Evolutionary conservation across 2,113 vertebrate species (phyloP), one percentile per base, ranked within the genome.

Genomic region (Mus pahari): DNA sequence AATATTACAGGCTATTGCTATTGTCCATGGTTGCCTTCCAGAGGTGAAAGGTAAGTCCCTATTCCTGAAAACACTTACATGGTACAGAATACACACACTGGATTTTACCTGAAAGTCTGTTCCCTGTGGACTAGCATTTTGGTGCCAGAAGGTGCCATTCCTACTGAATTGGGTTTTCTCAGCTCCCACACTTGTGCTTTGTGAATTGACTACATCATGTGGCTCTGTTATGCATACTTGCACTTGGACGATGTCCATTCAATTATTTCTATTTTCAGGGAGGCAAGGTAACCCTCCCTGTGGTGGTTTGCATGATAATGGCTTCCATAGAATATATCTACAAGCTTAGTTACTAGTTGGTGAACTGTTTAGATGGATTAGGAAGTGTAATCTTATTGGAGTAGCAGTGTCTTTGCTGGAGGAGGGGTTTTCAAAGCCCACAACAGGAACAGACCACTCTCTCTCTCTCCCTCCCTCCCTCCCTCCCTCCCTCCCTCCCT

Each of bases 171-270:
- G 75, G 19, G 8, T 16, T 42, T 45, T 7, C 7, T 62, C 36
- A 13, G 3, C 19, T 70, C 3, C 17, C 12, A 24, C 8, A 28
- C 0, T 5, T 31, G 20, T 11, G 3, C 4, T 42, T 1, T 12
- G 26, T 36, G 0, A 48, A 1, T 36, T 74, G 33, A 58, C 6
- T 4, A 8, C 3, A n/a, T 20, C 13, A 8, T 28, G 5, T 39
- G 1, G 31, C 12, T 78, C 19, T 20, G 28, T 0, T 55, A 36
- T 2, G 50, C 17, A 75, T 3, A 45, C 20, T 9, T 78, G 33
- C 5, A 39, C 11, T 22, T 22, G 28, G 39, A 36, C 60, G 48
- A 79, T 62, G 36, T 2, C 1, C 68, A 20, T 81, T 90, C 19
- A 45, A 31, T 26, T 36, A 6, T 68, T 62, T 66, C 13, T 39